phyloP scores from a whole-genome alignment of 2,113 vertebrate species.

The Mirounga angustirostris region DNA sequence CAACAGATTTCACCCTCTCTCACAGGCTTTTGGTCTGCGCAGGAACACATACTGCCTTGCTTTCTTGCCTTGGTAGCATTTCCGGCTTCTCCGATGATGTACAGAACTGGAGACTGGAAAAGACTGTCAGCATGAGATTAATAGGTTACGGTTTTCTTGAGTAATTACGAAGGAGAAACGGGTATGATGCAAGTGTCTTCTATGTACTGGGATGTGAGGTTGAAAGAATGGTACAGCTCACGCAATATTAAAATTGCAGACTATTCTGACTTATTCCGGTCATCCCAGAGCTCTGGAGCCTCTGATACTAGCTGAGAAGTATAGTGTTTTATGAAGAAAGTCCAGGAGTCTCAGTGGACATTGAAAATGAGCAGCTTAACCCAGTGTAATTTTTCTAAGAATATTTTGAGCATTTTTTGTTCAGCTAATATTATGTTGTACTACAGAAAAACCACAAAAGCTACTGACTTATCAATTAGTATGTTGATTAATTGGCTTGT shows the following conservation, averaged over 20 bases:
- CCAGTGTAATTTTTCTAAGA: neutral
- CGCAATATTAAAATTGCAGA: neutral
- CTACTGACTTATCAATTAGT: neutral
- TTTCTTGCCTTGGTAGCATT: neutral
- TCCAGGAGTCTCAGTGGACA: neutral
- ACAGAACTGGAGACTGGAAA: neutral
- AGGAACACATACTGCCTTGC: neutral
- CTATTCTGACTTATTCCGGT: neutral
- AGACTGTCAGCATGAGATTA: neutral
- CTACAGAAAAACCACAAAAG: neutral
- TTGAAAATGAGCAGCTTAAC: neutral
- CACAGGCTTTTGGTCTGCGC: neutral
- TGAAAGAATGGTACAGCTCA: neutral
- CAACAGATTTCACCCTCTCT: neutral
- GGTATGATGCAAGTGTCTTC: neutral
- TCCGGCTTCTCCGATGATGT: neutral
- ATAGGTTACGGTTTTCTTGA: neutral
- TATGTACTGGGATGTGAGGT: neutral
- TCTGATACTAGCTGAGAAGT: neutral
- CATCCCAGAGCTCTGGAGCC: neutral
- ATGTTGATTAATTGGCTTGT: neutral
- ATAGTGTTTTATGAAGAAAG: neutral
- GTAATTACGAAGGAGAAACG: neutral
- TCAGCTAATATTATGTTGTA: neutral
- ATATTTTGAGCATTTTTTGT: neutral